Percentiles rank a stretch among this genome's conserved stretches.
These are phyloP conservation scores for Crossoptilon crossoptilon DNA, from an alignment of 2,797 vertebrate genomes.

Conservation along the genomic window DNA sequence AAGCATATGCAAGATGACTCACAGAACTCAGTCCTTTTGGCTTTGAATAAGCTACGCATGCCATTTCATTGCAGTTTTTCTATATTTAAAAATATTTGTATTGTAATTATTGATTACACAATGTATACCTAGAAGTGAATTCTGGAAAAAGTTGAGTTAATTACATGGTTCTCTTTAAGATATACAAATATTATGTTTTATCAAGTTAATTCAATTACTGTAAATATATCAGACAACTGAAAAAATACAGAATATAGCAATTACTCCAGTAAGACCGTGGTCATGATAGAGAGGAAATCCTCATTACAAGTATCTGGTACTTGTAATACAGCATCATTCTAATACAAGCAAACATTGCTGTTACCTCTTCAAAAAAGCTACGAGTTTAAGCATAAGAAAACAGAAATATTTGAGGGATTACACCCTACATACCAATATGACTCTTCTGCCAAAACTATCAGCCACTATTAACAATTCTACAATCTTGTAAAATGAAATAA, in stretches of 20 bases:
- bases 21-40: neutral
- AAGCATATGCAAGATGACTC: neutral
- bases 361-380: neutral
- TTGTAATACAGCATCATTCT: slow-evolving; percentile 22
- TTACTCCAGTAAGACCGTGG: neutral
- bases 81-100: neutral
- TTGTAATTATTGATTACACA: neutral
- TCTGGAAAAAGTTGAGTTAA: slow-evolving; percentile 11
- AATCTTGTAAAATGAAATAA: neutral
- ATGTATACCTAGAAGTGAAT: neutral
- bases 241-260: neutral
- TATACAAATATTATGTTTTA: neutral
- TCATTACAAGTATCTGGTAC: slow-evolving; percentile 27
- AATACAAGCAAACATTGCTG: neutral
- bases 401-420: neutral
- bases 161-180: neutral
- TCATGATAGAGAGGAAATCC: slow-evolving; percentile 17
- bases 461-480: neutral
- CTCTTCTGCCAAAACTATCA: neutral
- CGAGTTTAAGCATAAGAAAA: neutral
- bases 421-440: neutral
- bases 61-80: neutral
- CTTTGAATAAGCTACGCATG: neutral
- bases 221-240: neutral
- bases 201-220: slow-evolving; percentile 12